phyloP scores from a whole-genome alignment of 2,113 vertebrate species.

The Phalacrocorax aristotelis region DNA sequence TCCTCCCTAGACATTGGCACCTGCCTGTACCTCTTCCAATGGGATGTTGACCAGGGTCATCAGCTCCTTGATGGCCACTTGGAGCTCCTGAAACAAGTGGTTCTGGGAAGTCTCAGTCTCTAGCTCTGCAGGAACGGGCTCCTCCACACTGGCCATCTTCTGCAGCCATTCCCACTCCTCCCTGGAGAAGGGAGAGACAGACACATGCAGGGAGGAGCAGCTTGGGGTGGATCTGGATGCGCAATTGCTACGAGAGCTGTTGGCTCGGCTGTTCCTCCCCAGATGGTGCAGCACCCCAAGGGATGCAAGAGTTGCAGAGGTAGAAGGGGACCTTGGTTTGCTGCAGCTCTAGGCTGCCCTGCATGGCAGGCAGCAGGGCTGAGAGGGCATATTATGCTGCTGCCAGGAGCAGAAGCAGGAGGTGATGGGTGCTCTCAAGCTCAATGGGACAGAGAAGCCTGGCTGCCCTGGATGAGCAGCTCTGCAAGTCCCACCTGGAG shows the following conservation, averaged over 20 bases:
- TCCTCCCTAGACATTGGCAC: background rate
- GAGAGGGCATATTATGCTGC: accelerated
- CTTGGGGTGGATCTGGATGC: accelerated
- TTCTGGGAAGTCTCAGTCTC: slow-evolving; percentile 77
- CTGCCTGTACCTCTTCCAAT: slow-evolving; percentile 79
- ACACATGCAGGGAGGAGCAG: background rate
- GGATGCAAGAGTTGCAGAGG: background rate
- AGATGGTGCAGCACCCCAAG: background rate
- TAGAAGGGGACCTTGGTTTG: background rate
- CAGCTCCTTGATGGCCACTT: slow-evolving; percentile 81
- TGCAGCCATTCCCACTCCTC: slow-evolving; percentile 93
- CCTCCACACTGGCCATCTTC: slow-evolving; percentile 77
- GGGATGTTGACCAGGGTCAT: slow-evolving; percentile 84
- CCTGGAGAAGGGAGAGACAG: slow-evolving; percentile 60
- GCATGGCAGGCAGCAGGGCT: background rate
- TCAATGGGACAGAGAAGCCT: background rate
- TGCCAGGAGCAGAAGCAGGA: background rate
- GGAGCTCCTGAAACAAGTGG: slow-evolving; percentile 83
- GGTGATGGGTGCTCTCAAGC: background rate
- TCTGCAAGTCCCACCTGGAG: slow-evolving; percentile 78
- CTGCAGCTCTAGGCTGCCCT: background rate
- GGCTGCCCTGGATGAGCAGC: background rate
- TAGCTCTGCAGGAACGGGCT: slow-evolving; percentile 69
- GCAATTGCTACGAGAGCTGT: background rate
- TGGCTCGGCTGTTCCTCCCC: background rate